phyloP scores from a whole-genome alignment of 2,797 vertebrate species.

The Denticeps clupeoides region DNA sequence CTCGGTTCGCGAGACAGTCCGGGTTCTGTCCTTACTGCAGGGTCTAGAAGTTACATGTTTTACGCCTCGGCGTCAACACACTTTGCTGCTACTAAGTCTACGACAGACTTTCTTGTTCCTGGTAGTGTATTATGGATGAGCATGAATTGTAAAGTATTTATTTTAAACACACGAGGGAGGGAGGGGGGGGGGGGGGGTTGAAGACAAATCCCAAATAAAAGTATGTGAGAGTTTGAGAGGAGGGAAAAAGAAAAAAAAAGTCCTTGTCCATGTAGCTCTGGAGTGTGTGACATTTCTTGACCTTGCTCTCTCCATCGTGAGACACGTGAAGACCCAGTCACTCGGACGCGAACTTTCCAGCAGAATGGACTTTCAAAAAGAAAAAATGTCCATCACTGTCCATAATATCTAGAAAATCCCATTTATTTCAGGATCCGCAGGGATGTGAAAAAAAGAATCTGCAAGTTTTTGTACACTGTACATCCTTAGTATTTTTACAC shows the following conservation, averaged over 20 bases:
- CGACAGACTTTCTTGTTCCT: slow-evolving; percentile 72
- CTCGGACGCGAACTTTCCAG: slow-evolving; percentile 66
- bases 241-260: slow-evolving; percentile 55
- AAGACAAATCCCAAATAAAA: slow-evolving; percentile 62
- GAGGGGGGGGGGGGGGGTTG: too few species aligned
- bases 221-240: slow-evolving; percentile 40
- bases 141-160: slow-evolving; percentile 95
- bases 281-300: slow-evolving; percentile 76
- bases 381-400: too few species aligned
- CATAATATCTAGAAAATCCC: slow-evolving; percentile 43
- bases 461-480: slow-evolving; percentile 97
- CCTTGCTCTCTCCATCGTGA: slow-evolving; percentile 76
- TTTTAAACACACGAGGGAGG: slow-evolving; percentile 75
- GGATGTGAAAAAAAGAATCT: slow-evolving; percentile 79
- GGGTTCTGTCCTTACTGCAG: slow-evolving; percentile 70
- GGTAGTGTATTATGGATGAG: slow-evolving; percentile 86
- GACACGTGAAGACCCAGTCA: slow-evolving; percentile 66
- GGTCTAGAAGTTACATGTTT: slow-evolving; percentile 53
- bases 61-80: slow-evolving; percentile 68
- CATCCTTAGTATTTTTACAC: slow-evolving; percentile 98
- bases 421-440: slow-evolving; percentile 70
- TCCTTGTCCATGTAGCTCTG: slow-evolving; percentile 81
- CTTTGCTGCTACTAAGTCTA: slow-evolving; percentile 86
- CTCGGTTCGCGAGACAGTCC: slow-evolving; percentile 40
- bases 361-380: slow-evolving; percentile 57